Conservation (phyloP, 2,797 vertebrate species). For the Sebastiscus albofasciatus region DNA sequence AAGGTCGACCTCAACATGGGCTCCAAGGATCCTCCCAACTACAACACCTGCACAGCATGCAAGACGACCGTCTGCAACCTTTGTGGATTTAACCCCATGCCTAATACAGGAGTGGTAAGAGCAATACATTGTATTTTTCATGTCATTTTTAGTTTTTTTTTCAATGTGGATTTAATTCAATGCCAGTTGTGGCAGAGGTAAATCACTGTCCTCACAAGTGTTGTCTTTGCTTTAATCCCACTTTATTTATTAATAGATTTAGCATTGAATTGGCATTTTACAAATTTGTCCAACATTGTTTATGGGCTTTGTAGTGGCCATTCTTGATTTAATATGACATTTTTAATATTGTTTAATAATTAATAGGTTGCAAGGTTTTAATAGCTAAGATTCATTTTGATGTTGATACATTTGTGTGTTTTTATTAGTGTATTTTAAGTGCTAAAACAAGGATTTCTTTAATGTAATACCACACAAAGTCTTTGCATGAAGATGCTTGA, state of each 20-base stretch:
- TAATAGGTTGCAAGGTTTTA: background rate
- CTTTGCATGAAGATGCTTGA: background rate
- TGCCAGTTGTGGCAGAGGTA: conserved; percentile 83
- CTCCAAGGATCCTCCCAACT: conserved; percentile 87
- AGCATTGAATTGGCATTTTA: background rate
- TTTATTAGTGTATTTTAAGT: background rate
- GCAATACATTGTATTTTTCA: background rate
- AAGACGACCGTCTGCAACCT: conserved; percentile 90
- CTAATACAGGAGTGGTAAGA: conserved; percentile 88
- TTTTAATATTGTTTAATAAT: too few species aligned
- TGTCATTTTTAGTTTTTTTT: background rate
- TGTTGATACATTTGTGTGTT: background rate
- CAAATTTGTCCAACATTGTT: background rate
- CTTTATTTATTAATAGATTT: background rate
- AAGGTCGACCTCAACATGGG: conserved; percentile 86
- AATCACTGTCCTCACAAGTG: background rate
- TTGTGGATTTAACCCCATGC: conserved; percentile 97
- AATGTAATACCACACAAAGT: background rate
- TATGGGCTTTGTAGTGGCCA: background rate
- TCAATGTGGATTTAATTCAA: conserved; percentile 95
- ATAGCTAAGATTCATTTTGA: background rate
- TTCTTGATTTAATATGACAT: too few species aligned
- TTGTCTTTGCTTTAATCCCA: background rate
- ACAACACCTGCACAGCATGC: conserved; percentile 92
- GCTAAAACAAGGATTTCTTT: background rate